These are phyloP conservation scores for Pseudolycoriella hygida DNA, from an alignment of 2,888 invertebrate genomes.

Conservation along the genomic window DNA sequence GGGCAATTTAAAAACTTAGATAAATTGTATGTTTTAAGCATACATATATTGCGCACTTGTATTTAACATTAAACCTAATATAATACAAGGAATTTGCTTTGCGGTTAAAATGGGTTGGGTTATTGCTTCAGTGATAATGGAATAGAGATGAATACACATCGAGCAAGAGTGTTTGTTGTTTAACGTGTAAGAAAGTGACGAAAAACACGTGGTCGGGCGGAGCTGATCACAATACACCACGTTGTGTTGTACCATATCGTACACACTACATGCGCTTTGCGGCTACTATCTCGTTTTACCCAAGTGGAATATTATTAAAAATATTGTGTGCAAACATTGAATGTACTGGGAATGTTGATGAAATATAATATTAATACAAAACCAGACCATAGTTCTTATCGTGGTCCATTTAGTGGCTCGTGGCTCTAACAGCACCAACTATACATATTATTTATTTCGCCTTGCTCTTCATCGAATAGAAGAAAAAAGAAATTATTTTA, in stretches of 20 bases:
- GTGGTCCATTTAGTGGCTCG: constrained; percentile 10
- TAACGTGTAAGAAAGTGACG: constrained; percentile 4
- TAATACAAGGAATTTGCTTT: constrained; percentile 3
- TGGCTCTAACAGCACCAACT: constrained; percentile 9
- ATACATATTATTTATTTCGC: constrained; percentile 5
- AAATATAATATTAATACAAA: constrained; percentile 4
- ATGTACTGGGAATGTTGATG: constrained; percentile 6
- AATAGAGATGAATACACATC: not conserved
- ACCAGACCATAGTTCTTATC: constrained; percentile 9
- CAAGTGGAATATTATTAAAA: not conserved
- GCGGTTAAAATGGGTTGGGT: constrained; percentile 9
- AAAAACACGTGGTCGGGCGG: constrained; percentile 12
- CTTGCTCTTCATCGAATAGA: not conserved
- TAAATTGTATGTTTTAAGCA: no score
- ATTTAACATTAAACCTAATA: no score
- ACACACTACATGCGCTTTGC: not conserved
- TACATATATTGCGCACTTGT: no score
- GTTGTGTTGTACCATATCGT: not conserved
- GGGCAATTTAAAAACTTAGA: no score
- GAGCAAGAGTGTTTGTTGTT: not conserved
- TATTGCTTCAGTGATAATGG: constrained; percentile 1
- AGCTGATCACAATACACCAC: constrained; percentile 6
- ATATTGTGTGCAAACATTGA: constrained; percentile 1
- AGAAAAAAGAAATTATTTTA: no score
- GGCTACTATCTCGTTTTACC: not conserved